Evolutionary conservation across 2,797 vertebrate genomes (phyloP).

Genomic region (Aphelocoma californica): DNA sequence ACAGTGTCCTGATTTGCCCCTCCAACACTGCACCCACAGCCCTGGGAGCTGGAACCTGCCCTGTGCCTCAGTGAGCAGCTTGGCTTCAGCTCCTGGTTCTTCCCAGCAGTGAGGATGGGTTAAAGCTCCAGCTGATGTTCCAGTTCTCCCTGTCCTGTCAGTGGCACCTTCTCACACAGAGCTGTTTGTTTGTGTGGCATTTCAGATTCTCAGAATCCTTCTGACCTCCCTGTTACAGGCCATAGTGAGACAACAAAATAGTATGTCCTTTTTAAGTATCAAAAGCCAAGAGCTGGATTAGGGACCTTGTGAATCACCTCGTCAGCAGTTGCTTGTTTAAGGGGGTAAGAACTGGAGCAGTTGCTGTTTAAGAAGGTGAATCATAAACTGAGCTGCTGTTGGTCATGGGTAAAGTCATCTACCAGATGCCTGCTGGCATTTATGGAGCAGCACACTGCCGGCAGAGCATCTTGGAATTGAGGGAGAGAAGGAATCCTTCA

Average conservation of each 20-base stretch:
- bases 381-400: neutral
- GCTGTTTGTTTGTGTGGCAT: neutral
- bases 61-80: neutral
- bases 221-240: neutral
- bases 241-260: neutral
- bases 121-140: neutral
- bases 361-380: neutral
- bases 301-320: neutral
- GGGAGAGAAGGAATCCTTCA: neutral
- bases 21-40: fast-evolving
- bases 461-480: neutral
- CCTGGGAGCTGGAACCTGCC: neutral
- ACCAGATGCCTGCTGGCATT: neutral
- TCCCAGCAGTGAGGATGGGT: neutral
- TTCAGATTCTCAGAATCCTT: neutral
- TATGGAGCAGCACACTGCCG: neutral
- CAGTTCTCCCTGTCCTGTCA: neutral
- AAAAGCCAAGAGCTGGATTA: neutral
- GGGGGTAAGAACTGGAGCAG: neutral
- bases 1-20: neutral
- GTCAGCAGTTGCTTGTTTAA: neutral
- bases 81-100: neutral
- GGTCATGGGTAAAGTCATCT: neutral
- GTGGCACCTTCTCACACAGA: neutral
- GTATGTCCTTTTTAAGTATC: neutral